Evolutionary conservation across 2,797 vertebrate species (phyloP), one percentile per base, ranked within the genome.

Genomic region (Gymnoscopelus microlampas): DNA sequence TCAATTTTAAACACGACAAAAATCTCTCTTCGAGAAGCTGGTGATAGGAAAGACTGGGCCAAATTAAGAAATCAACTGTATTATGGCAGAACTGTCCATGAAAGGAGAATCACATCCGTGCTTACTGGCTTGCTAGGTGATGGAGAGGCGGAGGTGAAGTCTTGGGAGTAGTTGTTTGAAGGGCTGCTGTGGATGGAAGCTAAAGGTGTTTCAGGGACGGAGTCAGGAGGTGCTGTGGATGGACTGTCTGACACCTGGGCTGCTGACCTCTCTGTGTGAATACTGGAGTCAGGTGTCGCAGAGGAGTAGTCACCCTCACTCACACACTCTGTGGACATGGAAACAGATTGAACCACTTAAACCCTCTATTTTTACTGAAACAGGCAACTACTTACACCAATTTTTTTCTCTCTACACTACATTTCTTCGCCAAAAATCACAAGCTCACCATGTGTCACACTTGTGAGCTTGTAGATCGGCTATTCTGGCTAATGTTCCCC

Each of bases 261-360:
- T 54, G 88, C 73, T 9, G 88, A 93, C 60, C 80, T 92, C 83
- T 95, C 95, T 63, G 93, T 95, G 77, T 95, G 94, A 53, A 90
- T 85, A 35, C 90, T 94, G 87, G 94, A 96, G 76, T 90, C 92
- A 0, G 94, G 88, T 60, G 89, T 91, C 12, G 71, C 71, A 0
- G 87, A 70, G 9, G 86, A 92, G 60, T 84, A 92, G 35, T 93
- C 92, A 0, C 86, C 93, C 73, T 95, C 95, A 70, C 93, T 96
- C 3, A 73, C 86, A 54, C 80, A 88, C 71, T 94, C 96, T 97
- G 83, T 60, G 78, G 82, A 64, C 62, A 75, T 44, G 9, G 39
- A 44, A 35, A 35, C 32, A 35, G 32, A 35, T 35, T 35, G 32
- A 35, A 35, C 32, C 32, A 35, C 32, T 35, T 35, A 6, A 35